Percentiles rank a stretch among this genome's conserved stretches.
Conservation (phyloP, 1,140 invertebrate species). For the Orius laevigatus region DNA sequence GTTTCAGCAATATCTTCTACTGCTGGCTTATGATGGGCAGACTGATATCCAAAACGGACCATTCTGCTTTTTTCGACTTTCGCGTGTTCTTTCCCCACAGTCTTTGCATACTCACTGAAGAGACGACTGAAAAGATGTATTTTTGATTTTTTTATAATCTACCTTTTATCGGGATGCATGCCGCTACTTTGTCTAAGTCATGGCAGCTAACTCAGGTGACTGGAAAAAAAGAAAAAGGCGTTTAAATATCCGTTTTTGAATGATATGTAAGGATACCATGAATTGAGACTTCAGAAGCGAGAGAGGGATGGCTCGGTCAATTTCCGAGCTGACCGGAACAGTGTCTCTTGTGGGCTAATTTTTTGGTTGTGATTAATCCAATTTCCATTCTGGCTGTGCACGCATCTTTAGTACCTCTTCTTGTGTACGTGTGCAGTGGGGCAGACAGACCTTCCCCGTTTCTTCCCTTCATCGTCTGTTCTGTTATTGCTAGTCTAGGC, state of each 20-base stretch:
- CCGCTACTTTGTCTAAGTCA: too few species aligned
- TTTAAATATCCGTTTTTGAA: neutral
- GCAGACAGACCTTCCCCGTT: too few species aligned
- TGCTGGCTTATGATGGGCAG: constrained; percentile 76
- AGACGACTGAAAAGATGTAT: constrained; percentile 10
- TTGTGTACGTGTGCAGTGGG: too few species aligned
- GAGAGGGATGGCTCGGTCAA: constrained; percentile 46
- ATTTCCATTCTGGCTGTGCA: too few species aligned
- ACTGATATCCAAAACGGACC: constrained; percentile 85
- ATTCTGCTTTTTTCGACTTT: constrained; percentile 78
- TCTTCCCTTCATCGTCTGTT: too few species aligned
- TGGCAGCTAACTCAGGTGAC: constrained; percentile 51
- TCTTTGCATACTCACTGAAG: constrained; percentile 88
- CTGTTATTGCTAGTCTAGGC: too few species aligned
- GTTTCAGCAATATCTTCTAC: constrained; percentile 73
- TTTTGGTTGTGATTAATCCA: too few species aligned
- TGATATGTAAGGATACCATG: constrained; percentile 29
- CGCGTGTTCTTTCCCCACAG: constrained; percentile 84
- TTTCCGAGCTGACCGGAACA: constrained; percentile 62
- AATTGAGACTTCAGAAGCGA: constrained; percentile 57
- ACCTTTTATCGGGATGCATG: constrained; percentile 54
- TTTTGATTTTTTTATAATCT: too few species aligned
- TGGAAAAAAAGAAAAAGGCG: constrained; percentile 31
- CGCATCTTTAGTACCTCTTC: too few species aligned
- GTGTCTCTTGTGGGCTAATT: too few species aligned